Evolutionary conservation across 2,113 vertebrate genomes (phyloP), one percentile per base, ranked within the genome.

Genomic region (Onychostruthus taczanowskii): DNA sequence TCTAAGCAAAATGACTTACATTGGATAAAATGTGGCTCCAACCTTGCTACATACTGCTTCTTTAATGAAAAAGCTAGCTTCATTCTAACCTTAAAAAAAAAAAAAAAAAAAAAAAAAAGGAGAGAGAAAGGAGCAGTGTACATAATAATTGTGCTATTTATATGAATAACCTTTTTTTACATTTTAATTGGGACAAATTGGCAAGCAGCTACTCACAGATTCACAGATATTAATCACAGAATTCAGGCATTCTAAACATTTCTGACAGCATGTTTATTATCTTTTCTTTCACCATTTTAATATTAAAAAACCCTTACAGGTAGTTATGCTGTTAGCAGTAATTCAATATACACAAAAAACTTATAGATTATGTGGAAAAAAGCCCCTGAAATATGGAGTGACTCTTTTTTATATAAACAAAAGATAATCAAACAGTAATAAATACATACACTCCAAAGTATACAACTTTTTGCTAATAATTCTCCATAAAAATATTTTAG

Each of bases 161-260:
- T 61, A 95, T 69, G 46, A 85, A 80, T 78, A 90, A 85, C 37
- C 28, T 77, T 91, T 89, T 96, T 95, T 59, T 41, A 81, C 13
- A 37, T 92, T 89, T 92, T 92, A 84, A 80, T 83, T 87, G 72
- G 87, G 91, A 56, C 83, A 92, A 91, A 82, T 89, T 84, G 58
- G 41, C 63, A 86, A 83, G 44, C 41, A 84, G 47, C 26, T 82
- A 76, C 31, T 82, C 66, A 94, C 81, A 95, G 66, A 93, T 87
- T 95, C 67, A 72, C 81, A 94, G 82, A 83, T 80, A 96, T 85
- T 93, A 84, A 93, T 93, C 81, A 86, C 46, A 92, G 70, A 84
- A 90, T 67, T 77, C 63, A 74, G 39, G n/a, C 23, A 0, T 93
- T 94, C 70, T 66, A 90, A 93, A 90, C 33, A 89, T 58, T 91